Conservation (phyloP, 23 tunicate genomes). For the Diplosoma virens region DNA sequence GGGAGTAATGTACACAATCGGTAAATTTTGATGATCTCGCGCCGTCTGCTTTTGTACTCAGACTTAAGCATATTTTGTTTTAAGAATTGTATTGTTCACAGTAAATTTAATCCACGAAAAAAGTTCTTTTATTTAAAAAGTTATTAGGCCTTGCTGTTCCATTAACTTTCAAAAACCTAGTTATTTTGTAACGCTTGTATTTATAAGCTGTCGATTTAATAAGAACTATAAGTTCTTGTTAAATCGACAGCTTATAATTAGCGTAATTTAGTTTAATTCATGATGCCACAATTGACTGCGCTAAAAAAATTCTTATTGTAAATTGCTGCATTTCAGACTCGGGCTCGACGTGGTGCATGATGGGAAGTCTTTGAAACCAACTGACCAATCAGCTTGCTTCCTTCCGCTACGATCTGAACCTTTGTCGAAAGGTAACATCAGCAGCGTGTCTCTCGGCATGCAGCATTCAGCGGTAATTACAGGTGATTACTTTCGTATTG, state of each 20-base stretch:
- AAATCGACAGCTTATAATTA: too few relatives aligned
- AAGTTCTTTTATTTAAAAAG: too few relatives aligned
- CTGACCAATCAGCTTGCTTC: conserved; percentile 43
- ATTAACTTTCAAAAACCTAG: too few relatives aligned
- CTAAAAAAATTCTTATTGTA: neutral
- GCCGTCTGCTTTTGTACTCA: too few relatives aligned
- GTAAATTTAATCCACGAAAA: too few relatives aligned
- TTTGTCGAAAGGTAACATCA: conserved; percentile 59
- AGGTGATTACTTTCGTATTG: too few relatives aligned
- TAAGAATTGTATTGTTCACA: too few relatives aligned
- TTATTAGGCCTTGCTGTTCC: too few relatives aligned
- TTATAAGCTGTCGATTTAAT: too few relatives aligned
- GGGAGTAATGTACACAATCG: conserved; percentile 79
- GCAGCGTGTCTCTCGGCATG: conserved; percentile 67
- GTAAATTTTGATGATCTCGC: conserved; percentile 12
- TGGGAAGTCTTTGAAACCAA: conserved; percentile 37
- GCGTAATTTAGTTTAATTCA: neutral
- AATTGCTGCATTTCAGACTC: conserved; percentile 29
- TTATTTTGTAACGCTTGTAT: too few relatives aligned
- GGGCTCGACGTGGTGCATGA: conserved; percentile 78
- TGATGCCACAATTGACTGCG: neutral
- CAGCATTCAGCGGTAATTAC: conserved; percentile 82
- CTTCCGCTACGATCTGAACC: conserved; percentile 71
- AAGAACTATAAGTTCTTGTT: too few relatives aligned
- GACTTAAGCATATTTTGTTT: too few relatives aligned